These are phyloP conservation scores for Tokudaia tokunoshimensis DNA, from an alignment of 2,797 vertebrate genomes.

Conservation along the genomic window DNA sequence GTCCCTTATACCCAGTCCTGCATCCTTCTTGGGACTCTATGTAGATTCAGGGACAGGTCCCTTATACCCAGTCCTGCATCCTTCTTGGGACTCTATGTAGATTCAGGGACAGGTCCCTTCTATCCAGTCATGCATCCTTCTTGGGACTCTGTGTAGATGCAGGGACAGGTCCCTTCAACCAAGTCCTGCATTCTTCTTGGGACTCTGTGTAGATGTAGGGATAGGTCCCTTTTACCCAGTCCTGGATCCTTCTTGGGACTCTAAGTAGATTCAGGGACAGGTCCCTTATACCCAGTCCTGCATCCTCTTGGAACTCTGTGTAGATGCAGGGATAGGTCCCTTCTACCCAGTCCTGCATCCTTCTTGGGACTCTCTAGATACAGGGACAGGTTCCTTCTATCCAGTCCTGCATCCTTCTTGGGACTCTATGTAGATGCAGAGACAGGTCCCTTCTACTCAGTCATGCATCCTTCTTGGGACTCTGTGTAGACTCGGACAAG, in stretches of 20 bases:
- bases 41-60: not conserved
- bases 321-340: too few species aligned
- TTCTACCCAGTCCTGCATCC: not conserved
- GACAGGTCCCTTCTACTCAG: not conserved
- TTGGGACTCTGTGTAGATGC: not conserved
- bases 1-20: not conserved
- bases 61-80: too few species aligned
- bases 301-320: too few species aligned
- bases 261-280: not conserved
- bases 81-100: too few species aligned
- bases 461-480: not conserved
- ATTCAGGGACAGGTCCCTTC: not conserved
- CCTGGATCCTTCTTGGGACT: not conserved
- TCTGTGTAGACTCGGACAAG: not conserved
- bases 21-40: not conserved
- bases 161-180: not conserved
- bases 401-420: not conserved
- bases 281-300: not conserved
- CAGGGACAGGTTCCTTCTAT: not conserved
- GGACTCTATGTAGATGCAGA: not conserved
- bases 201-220: not conserved
- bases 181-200: not conserved
- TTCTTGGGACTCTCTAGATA: too few species aligned
- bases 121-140: not conserved
- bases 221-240: not conserved